Conservation (phyloP, 2,113 vertebrate species). For the Mesembrinibis cayennensis region DNA sequence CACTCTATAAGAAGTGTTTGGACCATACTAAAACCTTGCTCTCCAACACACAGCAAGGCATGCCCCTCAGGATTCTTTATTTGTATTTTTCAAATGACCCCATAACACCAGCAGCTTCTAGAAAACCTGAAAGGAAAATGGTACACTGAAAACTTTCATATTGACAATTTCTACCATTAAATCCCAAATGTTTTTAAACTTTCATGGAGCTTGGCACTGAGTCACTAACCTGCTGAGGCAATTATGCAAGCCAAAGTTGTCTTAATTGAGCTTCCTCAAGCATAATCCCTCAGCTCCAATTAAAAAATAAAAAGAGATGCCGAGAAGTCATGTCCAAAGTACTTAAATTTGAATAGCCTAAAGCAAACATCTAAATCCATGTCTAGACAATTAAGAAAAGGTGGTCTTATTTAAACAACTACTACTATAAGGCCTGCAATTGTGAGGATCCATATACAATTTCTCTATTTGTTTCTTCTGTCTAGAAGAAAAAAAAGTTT, state of each 20-base stretch:
- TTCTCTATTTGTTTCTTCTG: background rate
- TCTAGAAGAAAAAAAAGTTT: background rate
- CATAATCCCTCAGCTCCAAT: constrained; percentile 58
- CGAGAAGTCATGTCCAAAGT: constrained; percentile 29
- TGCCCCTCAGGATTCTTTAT: background rate
- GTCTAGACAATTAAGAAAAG: constrained; percentile 27
- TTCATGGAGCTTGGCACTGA: constrained; percentile 43
- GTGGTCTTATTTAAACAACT: background rate
- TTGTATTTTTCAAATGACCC: background rate
- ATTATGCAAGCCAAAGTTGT: constrained; percentile 52
- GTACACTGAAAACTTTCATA: background rate
- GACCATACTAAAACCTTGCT: background rate
- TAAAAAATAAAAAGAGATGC: constrained; percentile 53
- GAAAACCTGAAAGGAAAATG: background rate
- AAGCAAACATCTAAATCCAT: constrained; percentile 22
- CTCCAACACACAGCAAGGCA: background rate
- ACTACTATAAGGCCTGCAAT: background rate
- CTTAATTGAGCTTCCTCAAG: constrained; percentile 42
- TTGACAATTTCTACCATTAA: background rate
- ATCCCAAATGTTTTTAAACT: constrained; percentile 50
- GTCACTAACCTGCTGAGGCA: constrained; percentile 52
- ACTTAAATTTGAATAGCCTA: constrained; percentile 44
- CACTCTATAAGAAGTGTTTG: background rate
- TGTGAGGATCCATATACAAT: background rate
- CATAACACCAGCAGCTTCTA: background rate